Conservation (phyloP, 1,140 invertebrate genomes). For the Caligus rogercresseyi region DNA sequence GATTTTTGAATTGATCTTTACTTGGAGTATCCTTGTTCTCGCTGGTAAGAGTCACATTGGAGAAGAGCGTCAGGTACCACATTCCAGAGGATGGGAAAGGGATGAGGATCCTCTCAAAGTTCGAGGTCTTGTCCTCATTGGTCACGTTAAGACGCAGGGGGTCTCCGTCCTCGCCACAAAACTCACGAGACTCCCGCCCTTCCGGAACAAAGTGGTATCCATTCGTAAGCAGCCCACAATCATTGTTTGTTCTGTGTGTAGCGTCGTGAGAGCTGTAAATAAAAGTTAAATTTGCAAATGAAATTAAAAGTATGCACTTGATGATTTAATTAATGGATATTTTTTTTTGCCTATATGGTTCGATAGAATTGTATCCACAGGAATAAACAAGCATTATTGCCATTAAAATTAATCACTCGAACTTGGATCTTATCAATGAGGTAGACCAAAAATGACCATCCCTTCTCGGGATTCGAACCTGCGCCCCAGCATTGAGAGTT, state of each 20-base stretch:
- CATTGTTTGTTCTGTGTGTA: background rate
- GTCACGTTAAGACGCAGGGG: background rate
- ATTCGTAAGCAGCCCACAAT: background rate
- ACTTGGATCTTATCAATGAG: too few relatives aligned
- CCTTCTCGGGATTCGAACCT: too few relatives aligned
- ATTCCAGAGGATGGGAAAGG: constrained; percentile 24
- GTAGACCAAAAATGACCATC: too few relatives aligned
- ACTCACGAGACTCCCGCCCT: background rate
- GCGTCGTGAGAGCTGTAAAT: background rate
- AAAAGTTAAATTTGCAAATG: too few relatives aligned
- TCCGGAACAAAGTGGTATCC: background rate
- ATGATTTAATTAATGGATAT: too few relatives aligned
- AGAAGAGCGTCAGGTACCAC: constrained; percentile 33
- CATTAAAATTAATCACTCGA: too few relatives aligned
- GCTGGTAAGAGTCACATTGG: constrained; percentile 28
- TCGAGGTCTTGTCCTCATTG: background rate
- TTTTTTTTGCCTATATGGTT: too few relatives aligned
- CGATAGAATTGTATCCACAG: too few relatives aligned
- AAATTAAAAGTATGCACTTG: too few relatives aligned
- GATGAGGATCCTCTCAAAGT: constrained; percentile 9
- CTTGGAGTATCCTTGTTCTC: constrained; percentile 21
- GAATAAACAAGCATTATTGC: too few relatives aligned
- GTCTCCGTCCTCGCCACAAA: background rate
- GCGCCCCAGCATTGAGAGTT: too few relatives aligned
- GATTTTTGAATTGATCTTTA: too few relatives aligned